These are phyloP conservation scores for Tinea trinotella DNA, from an alignment of 2,888 invertebrate species.

Conservation along the genomic window DNA sequence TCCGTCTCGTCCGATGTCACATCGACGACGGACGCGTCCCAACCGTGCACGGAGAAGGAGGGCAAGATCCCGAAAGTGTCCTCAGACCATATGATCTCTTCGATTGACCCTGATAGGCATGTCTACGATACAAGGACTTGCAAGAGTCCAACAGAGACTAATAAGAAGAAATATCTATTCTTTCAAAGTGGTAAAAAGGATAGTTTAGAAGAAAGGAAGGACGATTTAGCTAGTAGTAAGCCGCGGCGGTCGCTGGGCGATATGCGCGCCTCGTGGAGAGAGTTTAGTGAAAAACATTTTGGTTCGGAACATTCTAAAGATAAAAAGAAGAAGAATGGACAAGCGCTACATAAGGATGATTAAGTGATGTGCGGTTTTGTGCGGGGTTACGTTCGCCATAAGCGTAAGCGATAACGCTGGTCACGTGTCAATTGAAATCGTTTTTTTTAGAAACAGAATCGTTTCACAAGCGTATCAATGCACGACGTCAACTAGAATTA, in stretches of 20 bases:
- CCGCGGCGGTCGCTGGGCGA: constrained; percentile 37
- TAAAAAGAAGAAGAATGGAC: constrained; percentile 14
- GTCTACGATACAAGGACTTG: background rate
- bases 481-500: too few relatives aligned
- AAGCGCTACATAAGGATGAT: constrained; percentile 2
- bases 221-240: constrained; percentile 14
- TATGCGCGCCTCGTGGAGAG: constrained; percentile 41
- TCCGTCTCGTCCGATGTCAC: constrained; percentile 12
- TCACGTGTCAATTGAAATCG: too few relatives aligned
- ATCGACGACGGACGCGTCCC: constrained; percentile 9
- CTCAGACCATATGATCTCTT: constrained; percentile 26
- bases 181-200: constrained; percentile 21
- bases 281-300: constrained; percentile 40
- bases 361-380: background rate
- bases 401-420: too few relatives aligned
- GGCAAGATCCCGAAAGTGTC: constrained; percentile 28
- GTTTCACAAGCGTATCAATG: too few relatives aligned
- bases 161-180: constrained; percentile 19
- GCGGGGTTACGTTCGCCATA: too few relatives aligned
- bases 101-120: constrained; percentile 20
- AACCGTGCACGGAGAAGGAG: constrained; percentile 14
- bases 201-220: constrained; percentile 19
- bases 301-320: constrained; percentile 22
- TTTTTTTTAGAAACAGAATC: too few relatives aligned
- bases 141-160: constrained; percentile 19